Evolutionary conservation across 2,888 invertebrate genomes (phyloP), one percentile per base, ranked within the genome.

Genomic region (Uropetala carovei): DNA sequence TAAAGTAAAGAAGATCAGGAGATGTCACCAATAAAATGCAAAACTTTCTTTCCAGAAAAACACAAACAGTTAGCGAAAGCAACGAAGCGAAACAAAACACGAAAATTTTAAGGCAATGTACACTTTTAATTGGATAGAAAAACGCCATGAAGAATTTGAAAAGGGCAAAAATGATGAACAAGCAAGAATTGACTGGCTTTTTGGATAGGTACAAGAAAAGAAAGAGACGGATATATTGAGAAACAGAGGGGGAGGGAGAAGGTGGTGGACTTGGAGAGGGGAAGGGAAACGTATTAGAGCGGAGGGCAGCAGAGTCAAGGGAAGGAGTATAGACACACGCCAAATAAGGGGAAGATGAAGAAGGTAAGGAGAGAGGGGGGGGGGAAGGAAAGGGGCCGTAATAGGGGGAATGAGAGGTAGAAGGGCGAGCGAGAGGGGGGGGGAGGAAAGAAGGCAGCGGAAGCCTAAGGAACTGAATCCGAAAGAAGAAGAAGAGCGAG

Each of bases 401-500:
- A 27, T 18, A 11, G 56, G 18, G 86, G 60, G n/a, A 16, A 3
- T 22, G 11, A 22, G 22, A 59, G 22, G 84, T 0, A 57, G 59
- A 58, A 85, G 16, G 22, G 22, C 7, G n/a, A 9, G 22, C 75
- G 75, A 11, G 0, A 11, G 75, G 13, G 9, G 75, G n/a, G 22
- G 75, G 18, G 75, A 0, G 14, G 75, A 22, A 16, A 22, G 75
- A 18, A 30, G 27, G 30, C 16, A 11, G 30, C n/a, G 83, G 18
- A 57, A 83, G 13, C 57, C 56, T 83, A 83, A 83, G 83, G 83
- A 83, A 57, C 83, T 57, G 83, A 43, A 18, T 18, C 83, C 18
- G 18, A 83, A 57, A 43, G 14, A 10, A 85, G 56, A 84, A 84
- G 85, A 58, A 13, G 22, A 22, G 75, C 75, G 27, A 27, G 18